Evolutionary conservation across 2,113 vertebrate species (phyloP), one percentile per base, ranked within the genome.

Genomic region (Scalopus aquaticus): DNA sequence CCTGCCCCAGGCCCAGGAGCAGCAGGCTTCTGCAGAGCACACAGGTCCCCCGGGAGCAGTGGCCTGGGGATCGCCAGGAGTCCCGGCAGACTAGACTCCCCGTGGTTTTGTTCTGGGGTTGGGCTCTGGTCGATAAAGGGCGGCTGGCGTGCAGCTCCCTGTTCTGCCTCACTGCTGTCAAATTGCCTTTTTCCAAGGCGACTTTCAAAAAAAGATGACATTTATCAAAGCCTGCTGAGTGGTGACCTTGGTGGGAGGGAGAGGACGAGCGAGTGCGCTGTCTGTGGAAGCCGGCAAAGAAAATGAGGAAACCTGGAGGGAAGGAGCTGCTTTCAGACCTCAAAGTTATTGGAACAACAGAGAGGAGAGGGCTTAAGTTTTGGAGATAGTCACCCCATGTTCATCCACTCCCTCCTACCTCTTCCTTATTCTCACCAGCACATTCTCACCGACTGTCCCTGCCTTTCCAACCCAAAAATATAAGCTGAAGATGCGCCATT

Each of bases 111-210:
- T 88, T 90, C 87, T 35, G 15, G 91, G 83, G 88, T 76, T 91
- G 87, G 89, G 67, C 91, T 96, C 90, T 88, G 92, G 97, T 97
- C 88, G 70, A 94, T 96, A 88, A 90, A 95, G 97, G 92, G 96
- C 93, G 9, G 94, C 94, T 92, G 88, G 88, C 6, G 8, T 82
- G 95, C 96, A 86, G 88, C 86, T 97, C 92, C 91, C 92, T 96
- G 95, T 98, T 97, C 97, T 96, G 97, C 96, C 94, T 98, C 97
- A 93, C 97, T 97, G 95, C 96, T 97, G 94, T 95, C 97, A 98
- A 96, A 98, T 97, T 92, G 96, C 96, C 97, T 96, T 96, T 96
- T 97, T 97, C 96, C 92, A 94, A 96, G 93, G 89, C 90, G 70
- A 97, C 96, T 96, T 96, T 96, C 80, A 96, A 81, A 94, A 96